These are phyloP conservation scores for Dendroctonus ponderosae DNA, from an alignment of 1,140 invertebrate genomes.

Conservation along the genomic window DNA sequence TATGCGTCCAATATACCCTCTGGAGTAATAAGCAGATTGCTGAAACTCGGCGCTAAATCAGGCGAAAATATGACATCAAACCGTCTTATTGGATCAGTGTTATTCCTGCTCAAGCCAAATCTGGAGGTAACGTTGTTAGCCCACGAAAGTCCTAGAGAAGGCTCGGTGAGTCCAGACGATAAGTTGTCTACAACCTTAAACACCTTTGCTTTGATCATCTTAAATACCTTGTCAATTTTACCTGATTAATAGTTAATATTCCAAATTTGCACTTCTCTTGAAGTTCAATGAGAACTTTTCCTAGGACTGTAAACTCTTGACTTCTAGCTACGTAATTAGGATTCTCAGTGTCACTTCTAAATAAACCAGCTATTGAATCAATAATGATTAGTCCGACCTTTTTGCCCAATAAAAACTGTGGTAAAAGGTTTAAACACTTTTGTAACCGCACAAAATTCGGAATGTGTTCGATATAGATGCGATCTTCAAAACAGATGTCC, in stretches of 20 bases:
- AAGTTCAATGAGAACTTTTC: constrained; percentile 58
- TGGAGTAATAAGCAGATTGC: constrained; percentile 8
- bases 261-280: constrained; percentile 57
- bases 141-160: constrained; percentile 68
- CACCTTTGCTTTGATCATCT: background rate
- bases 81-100: constrained; percentile 41
- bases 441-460: constrained; percentile 59
- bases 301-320: constrained; percentile 56
- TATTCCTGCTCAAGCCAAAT: constrained; percentile 55
- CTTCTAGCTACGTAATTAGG: constrained; percentile 57
- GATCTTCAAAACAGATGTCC: constrained; percentile 49
- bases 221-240: constrained; percentile 44
- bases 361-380: constrained; percentile 74
- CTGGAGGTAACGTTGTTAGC: constrained; percentile 66
- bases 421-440: constrained; percentile 57
- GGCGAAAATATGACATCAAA: constrained; percentile 52
- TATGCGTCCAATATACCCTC: constrained; percentile 10
- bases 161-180: constrained; percentile 47
- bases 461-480: constrained; percentile 49
- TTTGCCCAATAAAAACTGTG: constrained; percentile 51
- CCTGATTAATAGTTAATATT: constrained; percentile 74
- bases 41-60: constrained; percentile 43
- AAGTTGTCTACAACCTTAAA: constrained; percentile 48
- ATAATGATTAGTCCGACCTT: constrained; percentile 67
- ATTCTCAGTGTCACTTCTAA: constrained; percentile 62